Evolutionary conservation across 2,113 vertebrate genomes (phyloP).

Genomic region (Ciconia stormi): DNA sequence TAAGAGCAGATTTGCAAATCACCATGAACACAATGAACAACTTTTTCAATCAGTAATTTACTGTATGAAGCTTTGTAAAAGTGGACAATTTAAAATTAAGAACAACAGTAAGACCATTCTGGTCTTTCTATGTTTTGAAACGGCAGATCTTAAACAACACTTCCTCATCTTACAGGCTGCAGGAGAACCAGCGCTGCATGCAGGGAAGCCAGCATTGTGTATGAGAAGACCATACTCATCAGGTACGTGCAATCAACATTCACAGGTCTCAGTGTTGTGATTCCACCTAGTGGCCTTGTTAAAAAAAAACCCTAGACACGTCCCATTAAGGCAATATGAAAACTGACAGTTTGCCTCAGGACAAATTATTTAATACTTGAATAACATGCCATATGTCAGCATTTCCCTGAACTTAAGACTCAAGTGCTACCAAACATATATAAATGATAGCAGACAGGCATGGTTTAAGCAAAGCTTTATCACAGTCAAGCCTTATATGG

Average conservation of each 20-base stretch:
- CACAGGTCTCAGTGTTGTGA: neutral
- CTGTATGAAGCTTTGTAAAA: neutral
- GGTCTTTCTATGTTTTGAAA: neutral
- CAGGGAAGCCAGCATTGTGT: neutral
- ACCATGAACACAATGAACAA: fast-evolving
- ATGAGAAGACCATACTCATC: fast-evolving
- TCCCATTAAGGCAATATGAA: neutral
- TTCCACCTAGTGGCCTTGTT: neutral
- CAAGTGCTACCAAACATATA: neutral
- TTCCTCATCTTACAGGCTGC: neutral
- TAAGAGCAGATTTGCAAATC: neutral
- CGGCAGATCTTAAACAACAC: neutral
- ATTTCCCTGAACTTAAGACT: neutral
- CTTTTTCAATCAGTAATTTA: neutral
- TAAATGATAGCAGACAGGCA: neutral
- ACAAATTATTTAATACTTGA: neutral
- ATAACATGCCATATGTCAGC: neutral
- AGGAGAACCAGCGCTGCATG: neutral
- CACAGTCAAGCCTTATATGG: neutral
- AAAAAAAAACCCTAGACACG: neutral
- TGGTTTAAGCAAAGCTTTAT: neutral
- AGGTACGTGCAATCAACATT: fast-evolving
- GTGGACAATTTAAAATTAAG: neutral
- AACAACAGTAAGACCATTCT: neutral
- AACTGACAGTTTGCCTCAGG: neutral